Evolutionary conservation across 1,140 invertebrate genomes (phyloP).

Genomic region (Idris sp.): DNA sequence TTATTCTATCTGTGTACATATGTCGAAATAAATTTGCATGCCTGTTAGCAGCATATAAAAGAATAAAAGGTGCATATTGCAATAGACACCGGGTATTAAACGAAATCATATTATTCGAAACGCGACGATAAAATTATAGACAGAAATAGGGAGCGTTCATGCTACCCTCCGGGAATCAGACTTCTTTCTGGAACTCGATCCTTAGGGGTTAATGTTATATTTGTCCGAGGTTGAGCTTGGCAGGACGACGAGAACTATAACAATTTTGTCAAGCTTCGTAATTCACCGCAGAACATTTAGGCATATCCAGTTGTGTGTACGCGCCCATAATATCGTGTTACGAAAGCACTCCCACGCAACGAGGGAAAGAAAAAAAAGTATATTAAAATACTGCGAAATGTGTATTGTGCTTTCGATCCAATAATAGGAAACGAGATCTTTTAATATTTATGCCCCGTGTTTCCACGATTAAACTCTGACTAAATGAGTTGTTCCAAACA

Average conservation of each 20-base stretch:
- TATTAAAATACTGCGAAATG: slow-evolving; percentile 30
- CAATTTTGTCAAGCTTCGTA: slow-evolving; percentile 57
- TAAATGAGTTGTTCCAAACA: slow-evolving; percentile 12
- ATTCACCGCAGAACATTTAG: slow-evolving; percentile 60
- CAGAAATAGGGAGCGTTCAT: slow-evolving; percentile 41
- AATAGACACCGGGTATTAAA: slow-evolving; percentile 38
- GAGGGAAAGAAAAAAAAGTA: slow-evolving; percentile 17
- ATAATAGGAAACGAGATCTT: slow-evolving; percentile 41
- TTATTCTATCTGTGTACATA: too few relatives aligned
- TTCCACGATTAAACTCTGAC: not conserved
- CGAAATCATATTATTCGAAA: slow-evolving; percentile 60
- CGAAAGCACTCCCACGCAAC: slow-evolving; percentile 47
- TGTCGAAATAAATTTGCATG: slow-evolving; percentile 33
- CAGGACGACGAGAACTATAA: slow-evolving; percentile 52
- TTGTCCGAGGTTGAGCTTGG: slow-evolving; percentile 34
- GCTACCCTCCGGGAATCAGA: slow-evolving; percentile 54
- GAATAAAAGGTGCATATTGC: slow-evolving; percentile 24
- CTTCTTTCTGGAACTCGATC: slow-evolving; percentile 69
- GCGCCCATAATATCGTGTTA: slow-evolving; percentile 54
- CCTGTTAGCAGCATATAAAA: slow-evolving; percentile 37
- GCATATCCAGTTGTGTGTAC: slow-evolving; percentile 57
- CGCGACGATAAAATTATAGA: slow-evolving; percentile 61
- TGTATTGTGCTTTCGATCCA: slow-evolving; percentile 33
- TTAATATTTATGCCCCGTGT: slow-evolving; percentile 12
- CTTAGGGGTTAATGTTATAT: slow-evolving; percentile 60